These are phyloP conservation scores for Leptinotarsa lineolata DNA, from an alignment of 1,140 invertebrate genomes.

Conservation along the genomic window DNA sequence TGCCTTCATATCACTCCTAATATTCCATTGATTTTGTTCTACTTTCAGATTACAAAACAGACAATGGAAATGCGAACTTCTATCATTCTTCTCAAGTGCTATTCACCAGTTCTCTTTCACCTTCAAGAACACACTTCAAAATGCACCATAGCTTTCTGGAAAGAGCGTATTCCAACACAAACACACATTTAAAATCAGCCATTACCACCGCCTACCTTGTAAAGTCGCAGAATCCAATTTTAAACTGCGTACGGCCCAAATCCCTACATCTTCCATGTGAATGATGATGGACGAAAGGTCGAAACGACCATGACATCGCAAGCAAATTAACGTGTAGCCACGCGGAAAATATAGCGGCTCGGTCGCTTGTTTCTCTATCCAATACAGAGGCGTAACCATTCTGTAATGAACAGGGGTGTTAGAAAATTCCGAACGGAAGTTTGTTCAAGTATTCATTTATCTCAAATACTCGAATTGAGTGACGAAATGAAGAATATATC, in stretches of 20 bases:
- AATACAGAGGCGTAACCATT: background rate
- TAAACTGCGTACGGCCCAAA: constrained; percentile 28
- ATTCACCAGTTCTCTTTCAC: too few species aligned
- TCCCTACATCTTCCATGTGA: constrained; percentile 36
- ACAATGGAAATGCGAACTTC: too few species aligned
- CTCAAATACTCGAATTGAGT: too few species aligned
- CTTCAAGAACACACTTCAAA: too few species aligned
- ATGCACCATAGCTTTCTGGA: background rate
- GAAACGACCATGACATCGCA: constrained; percentile 34
- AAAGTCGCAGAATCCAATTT: constrained; percentile 25
- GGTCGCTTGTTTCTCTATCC: constrained; percentile 27
- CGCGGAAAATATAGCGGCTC: constrained; percentile 48
- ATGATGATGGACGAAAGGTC: constrained; percentile 41
- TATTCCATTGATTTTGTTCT: too few species aligned
- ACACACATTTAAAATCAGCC: constrained; percentile 17
- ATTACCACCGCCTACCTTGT: constrained; percentile 4
- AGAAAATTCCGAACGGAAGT: too few species aligned
- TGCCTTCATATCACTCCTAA: too few species aligned
- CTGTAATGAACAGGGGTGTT: too few species aligned
- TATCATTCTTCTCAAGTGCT: too few species aligned
- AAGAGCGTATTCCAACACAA: background rate
- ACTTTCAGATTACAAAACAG: too few species aligned
- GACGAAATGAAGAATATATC: too few species aligned
- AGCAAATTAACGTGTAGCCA: constrained; percentile 40
- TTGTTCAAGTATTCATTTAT: too few species aligned